Conservation (phyloP, 2,113 vertebrate genomes). For the Zeus faber region DNA sequence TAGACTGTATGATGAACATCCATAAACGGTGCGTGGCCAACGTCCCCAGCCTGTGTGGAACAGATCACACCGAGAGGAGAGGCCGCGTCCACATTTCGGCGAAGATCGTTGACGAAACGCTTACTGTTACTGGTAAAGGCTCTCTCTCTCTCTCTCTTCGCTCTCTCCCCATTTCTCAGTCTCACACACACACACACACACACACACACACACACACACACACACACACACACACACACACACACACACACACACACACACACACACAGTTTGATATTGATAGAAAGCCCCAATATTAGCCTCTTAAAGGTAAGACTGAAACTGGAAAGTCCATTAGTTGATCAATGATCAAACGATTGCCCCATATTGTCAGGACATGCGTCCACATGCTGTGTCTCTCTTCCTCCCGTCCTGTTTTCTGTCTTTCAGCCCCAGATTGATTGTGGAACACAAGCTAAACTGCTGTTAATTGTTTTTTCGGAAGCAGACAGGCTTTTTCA, state of each 20-base stretch:
- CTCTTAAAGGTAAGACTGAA: conserved; percentile 24
- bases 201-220: too few relatives aligned
- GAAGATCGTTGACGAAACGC: conserved; percentile 76
- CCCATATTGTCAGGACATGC: conserved; percentile 59
- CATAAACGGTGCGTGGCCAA: conserved; percentile 96
- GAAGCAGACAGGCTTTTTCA: conserved; percentile 46
- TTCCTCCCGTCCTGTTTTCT: conserved; percentile 1
- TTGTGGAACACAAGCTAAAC: conserved; percentile 62
- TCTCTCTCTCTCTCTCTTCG: conserved; percentile 8
- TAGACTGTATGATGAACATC: conserved; percentile 98
- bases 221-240: background rate
- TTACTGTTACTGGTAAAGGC: conserved; percentile 86
- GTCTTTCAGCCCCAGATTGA: conserved; percentile 44
- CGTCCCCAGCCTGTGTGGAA: conserved; percentile 95
- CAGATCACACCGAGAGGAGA: conserved; percentile 93
- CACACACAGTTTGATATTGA: conserved; percentile 4
- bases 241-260: background rate
- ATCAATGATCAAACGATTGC: conserved; percentile 74
- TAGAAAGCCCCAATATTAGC: conserved; percentile 19
- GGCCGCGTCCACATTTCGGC: conserved; percentile 91
- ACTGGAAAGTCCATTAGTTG: conserved; percentile 71
- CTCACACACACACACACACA: conserved; percentile 13
- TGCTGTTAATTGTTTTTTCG: conserved; percentile 53
- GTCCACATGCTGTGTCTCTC: conserved; percentile 34
- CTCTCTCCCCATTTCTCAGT: conserved; percentile 1